These are phyloP conservation scores for Corbicula japonica DNA, from an alignment of 2,888 invertebrate species.

Conservation along the genomic window DNA sequence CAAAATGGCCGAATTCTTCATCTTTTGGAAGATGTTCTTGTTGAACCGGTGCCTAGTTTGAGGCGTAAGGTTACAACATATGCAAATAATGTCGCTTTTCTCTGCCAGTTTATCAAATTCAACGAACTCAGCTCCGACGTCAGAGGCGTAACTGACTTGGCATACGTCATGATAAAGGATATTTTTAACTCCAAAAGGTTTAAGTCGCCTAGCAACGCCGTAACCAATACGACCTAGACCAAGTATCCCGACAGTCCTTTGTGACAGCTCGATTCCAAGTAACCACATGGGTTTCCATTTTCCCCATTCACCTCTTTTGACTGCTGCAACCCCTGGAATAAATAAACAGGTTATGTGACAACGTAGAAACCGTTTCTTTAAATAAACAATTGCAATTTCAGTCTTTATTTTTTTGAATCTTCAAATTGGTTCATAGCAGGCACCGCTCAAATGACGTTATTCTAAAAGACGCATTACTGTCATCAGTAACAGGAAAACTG, in stretches of 20 bases:
- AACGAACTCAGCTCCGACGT: slow-evolving; percentile 90
- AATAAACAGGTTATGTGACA: neutral
- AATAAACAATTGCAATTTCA: neutral
- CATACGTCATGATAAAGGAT: slow-evolving; percentile 77
- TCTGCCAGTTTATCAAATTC: slow-evolving; percentile 91
- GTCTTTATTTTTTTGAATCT: neutral
- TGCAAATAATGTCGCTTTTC: slow-evolving; percentile 94
- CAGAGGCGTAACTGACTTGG: slow-evolving; percentile 82
- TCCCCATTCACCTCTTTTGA: slow-evolving; percentile 92
- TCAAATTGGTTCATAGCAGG: neutral
- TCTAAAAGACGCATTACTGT: slow-evolving; percentile 91
- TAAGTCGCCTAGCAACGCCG: slow-evolving; percentile 77
- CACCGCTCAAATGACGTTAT: no score
- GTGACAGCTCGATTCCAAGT: slow-evolving; percentile 93
- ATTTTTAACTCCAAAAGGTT: slow-evolving; percentile 76
- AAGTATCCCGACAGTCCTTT: slow-evolving; percentile 90
- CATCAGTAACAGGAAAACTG: slow-evolving; percentile 93
- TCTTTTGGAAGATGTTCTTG: slow-evolving; percentile 91
- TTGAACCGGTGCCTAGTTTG: slow-evolving; percentile 94
- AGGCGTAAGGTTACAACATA: slow-evolving; percentile 92
- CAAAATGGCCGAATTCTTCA: slow-evolving; percentile 95
- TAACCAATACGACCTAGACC: slow-evolving; percentile 86
- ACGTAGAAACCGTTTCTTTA: neutral
- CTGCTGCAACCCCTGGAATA: slow-evolving; percentile 80
- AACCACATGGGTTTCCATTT: slow-evolving; percentile 96